A percentile compares a stretch with the other conserved stretches of the same genome.
Evolutionary conservation across 2,113 vertebrate genomes (phyloP).

Genomic region (Paracanthobrama guichenoti): DNA sequence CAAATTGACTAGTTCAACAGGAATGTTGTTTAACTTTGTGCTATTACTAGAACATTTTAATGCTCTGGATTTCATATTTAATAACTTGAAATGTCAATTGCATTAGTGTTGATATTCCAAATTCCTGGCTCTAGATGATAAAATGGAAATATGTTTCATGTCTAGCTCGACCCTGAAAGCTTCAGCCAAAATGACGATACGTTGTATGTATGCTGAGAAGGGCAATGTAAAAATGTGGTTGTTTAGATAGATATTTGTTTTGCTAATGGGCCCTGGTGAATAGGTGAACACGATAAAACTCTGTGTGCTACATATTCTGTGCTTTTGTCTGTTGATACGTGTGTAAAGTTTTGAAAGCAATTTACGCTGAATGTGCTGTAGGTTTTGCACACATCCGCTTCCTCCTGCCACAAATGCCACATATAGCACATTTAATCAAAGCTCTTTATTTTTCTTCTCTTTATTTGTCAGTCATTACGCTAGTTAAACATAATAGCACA

Average conservation of each 20-base stretch:
- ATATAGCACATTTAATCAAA: background rate
- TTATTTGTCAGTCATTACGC: background rate
- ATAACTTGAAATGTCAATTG: slow-evolving; percentile 13
- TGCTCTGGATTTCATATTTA: slow-evolving; percentile 17
- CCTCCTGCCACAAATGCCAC: background rate
- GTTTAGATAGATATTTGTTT: slow-evolving; percentile 33
- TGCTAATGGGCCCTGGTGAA: slow-evolving; percentile 57
- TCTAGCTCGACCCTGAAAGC: slow-evolving; percentile 44
- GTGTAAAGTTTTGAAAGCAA: slow-evolving; percentile 19
- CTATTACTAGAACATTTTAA: background rate
- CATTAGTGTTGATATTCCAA: background rate
- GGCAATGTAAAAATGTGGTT: background rate
- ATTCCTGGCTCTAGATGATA: background rate
- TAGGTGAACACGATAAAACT: slow-evolving; percentile 47
- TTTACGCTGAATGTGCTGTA: slow-evolving; percentile 9
- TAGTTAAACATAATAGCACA: background rate
- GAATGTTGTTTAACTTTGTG: background rate
- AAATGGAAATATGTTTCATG: slow-evolving; percentile 28
- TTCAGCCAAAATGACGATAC: slow-evolving; percentile 11
- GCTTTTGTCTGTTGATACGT: slow-evolving; percentile 36
- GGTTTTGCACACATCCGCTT: background rate
- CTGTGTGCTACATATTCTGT: background rate
- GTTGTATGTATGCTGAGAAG: slow-evolving; percentile 36
- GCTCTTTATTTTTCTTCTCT: background rate
- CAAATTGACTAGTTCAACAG: background rate